phyloP scores from a whole-genome alignment of 2,797 vertebrate species.

The Pseudochromis fuscus region DNA sequence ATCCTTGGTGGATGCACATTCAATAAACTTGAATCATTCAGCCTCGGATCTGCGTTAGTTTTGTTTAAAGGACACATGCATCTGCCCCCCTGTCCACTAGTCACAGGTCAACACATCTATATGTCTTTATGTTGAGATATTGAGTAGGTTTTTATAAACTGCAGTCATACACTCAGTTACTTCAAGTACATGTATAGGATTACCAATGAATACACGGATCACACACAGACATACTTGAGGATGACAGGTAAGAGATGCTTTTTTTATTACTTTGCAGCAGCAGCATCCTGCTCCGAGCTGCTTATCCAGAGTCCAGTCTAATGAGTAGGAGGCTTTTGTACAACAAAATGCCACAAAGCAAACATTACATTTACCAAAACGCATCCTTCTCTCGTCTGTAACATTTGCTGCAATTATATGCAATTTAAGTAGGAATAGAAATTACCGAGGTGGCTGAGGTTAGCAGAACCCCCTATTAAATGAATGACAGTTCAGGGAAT shows the following conservation, averaged over 20 bases:
- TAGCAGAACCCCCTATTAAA: constrained; percentile 49
- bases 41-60: constrained; percentile 1
- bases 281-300: constrained; percentile 50
- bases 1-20: constrained; percentile 21
- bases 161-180: constrained; percentile 6
- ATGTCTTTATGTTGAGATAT: constrained; percentile 11
- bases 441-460: constrained; percentile 40
- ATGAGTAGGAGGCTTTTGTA: constrained; percentile 64
- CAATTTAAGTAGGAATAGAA: constrained; percentile 57
- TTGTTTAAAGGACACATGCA: neutral
- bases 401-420: constrained; percentile 64
- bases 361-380: constrained; percentile 60
- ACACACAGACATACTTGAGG: constrained; percentile 19
- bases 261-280: constrained; percentile 58
- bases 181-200: constrained; percentile 22
- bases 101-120: constrained; percentile 11
- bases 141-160: constrained; percentile 10
- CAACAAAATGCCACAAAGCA: constrained; percentile 67
- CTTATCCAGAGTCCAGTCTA: constrained; percentile 55
- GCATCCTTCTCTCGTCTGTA: constrained; percentile 33
- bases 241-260: constrained; percentile 56
- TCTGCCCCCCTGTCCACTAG: neutral
- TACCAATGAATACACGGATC: constrained; percentile 20
- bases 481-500: constrained; percentile 47
- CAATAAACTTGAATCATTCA: constrained; percentile 24